Evolutionary conservation across 2,797 vertebrate genomes (phyloP).

Genomic region (Tokudaia muenninki): DNA sequence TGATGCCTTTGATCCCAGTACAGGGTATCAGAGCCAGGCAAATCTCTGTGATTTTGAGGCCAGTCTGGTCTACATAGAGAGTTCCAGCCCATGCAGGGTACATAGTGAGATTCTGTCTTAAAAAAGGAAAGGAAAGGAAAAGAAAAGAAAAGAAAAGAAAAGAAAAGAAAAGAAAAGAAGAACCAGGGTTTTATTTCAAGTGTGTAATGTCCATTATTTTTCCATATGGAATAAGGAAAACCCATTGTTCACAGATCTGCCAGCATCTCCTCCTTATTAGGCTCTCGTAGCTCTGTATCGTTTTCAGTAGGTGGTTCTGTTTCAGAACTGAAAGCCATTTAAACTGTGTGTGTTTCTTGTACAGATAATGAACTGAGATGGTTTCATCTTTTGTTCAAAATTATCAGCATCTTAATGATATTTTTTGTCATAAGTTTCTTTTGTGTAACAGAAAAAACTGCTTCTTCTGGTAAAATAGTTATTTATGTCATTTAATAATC

Average conservation of each 20-base stretch:
- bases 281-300: conserved; percentile 13
- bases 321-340: conserved; percentile 56
- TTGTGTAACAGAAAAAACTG: conserved; percentile 52
- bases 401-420: neutral
- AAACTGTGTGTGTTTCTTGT: conserved; percentile 10
- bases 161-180: neutral
- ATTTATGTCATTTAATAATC: too few species aligned
- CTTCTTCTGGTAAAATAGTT: conserved; percentile 42
- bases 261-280: conserved; percentile 19
- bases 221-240: conserved; percentile 34
- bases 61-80: neutral
- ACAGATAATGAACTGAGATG: conserved; percentile 30
- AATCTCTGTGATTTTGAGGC: neutral
- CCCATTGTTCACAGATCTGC: conserved; percentile 13
- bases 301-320: neutral
- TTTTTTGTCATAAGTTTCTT: conserved; percentile 33
- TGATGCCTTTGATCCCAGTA: neutral
- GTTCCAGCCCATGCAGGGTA: neutral
- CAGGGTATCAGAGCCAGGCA: neutral
- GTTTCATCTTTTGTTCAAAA: conserved; percentile 46
- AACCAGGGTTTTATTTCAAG: conserved; percentile 58
- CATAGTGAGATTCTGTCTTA: neutral
- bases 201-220: conserved; percentile 60
- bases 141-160: too few species aligned
- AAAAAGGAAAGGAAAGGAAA: neutral